These are phyloP conservation scores for Temnothorax unifasciatus DNA, from an alignment of 2,888 invertebrate genomes.

Conservation along the genomic window DNA sequence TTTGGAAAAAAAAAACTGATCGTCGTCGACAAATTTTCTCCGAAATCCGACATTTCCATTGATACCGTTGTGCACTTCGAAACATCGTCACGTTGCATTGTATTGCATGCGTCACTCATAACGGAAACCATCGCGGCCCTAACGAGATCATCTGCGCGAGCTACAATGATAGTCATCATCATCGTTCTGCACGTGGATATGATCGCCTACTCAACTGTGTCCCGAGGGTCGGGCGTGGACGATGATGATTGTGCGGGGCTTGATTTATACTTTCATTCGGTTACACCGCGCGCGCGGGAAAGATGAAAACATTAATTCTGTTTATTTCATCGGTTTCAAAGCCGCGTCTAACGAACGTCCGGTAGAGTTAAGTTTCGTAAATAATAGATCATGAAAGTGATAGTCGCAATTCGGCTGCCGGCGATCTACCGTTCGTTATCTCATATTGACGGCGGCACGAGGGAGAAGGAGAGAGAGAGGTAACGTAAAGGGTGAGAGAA, in stretches of 20 bases:
- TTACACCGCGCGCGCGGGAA: conserved; percentile 12
- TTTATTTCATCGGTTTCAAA: conserved; percentile 46
- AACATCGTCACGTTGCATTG: conserved; percentile 8
- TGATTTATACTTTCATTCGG: conserved; percentile 57
- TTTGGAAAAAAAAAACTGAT: conserved; percentile 17
- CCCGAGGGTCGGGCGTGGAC: conserved; percentile 32
- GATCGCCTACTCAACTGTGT: conserved; percentile 61
- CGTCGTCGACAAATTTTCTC: neutral
- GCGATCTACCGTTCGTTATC: conserved; percentile 65
- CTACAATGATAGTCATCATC: conserved; percentile 75
- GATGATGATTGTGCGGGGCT: conserved; percentile 53
- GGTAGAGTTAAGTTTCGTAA: conserved; percentile 61
- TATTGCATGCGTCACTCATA: conserved; percentile 56
- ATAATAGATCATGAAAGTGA: conserved; percentile 63
- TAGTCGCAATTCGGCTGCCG: conserved; percentile 65
- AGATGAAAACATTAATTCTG: conserved; percentile 47
- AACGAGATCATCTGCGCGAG: conserved; percentile 74
- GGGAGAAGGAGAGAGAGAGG: conserved; percentile 29
- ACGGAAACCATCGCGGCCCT: conserved; percentile 68
- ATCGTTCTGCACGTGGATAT: conserved; percentile 68
- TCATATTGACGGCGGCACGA: conserved; percentile 52
- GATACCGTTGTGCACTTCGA: conserved; percentile 3
- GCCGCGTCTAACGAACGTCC: conserved; percentile 35
- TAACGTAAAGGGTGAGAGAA: conserved; percentile 33
- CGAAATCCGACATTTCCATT: neutral